Percentiles rank a stretch among this genome's conserved stretches.
phyloP scores from a whole-genome alignment of 2,113 vertebrate species.

The Plectropomus leopardus region DNA sequence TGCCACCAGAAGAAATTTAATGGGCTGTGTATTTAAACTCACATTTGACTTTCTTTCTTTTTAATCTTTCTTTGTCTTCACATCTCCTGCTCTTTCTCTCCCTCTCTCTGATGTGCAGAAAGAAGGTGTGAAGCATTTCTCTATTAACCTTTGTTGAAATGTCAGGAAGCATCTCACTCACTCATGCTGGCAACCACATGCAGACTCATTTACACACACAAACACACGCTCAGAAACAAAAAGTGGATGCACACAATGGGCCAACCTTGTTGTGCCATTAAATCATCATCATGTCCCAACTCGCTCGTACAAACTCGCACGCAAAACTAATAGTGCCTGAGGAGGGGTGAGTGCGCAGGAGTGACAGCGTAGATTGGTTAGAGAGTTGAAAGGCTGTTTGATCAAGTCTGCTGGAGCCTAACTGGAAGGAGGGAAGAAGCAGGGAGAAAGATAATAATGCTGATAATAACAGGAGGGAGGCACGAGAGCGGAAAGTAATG shows the following conservation, averaged over 20 bases:
- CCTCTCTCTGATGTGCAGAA: neutral
- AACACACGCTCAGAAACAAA: neutral
- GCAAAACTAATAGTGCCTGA: neutral
- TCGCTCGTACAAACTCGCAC: neutral
- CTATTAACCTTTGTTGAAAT: constrained; percentile 41
- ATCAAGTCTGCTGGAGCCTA: neutral
- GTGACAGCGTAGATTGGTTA: neutral
- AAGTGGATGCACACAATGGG: neutral
- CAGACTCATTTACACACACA: constrained; percentile 10
- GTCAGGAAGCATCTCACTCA: constrained; percentile 14
- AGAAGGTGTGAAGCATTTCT: constrained; percentile 11
- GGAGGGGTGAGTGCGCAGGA: neutral
- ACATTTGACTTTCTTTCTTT: neutral
- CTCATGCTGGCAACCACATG: neutral
- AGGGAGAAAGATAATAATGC: neutral
- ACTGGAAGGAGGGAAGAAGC: neutral
- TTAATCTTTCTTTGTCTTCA: neutral
- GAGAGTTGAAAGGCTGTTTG: neutral
- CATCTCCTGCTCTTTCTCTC: neutral
- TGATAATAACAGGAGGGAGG: neutral
- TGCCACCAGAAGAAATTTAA: constrained; percentile 20
- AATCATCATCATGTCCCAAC: neutral
- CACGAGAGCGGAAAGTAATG: neutral
- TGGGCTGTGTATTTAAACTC: constrained; percentile 21
- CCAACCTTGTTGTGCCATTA: constrained; percentile 10